Percentiles rank a stretch among this genome's conserved stretches.
Evolutionary conservation across 2,113 vertebrate species (phyloP).

Genomic region (Polypterus senegalus): DNA sequence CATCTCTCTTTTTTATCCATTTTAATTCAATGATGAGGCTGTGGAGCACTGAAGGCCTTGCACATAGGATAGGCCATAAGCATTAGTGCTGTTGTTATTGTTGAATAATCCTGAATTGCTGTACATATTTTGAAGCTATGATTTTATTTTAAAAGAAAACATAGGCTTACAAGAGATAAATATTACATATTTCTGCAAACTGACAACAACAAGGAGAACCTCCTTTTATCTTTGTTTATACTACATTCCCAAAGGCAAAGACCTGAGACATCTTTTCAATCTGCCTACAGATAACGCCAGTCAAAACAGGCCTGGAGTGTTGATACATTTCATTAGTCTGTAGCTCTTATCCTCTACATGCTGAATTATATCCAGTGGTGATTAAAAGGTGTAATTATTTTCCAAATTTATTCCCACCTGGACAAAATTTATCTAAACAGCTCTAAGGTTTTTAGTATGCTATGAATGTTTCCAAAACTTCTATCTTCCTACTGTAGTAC

Average conservation of each 20-base stretch:
- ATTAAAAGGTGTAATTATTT: constrained; percentile 9
- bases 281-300: constrained; percentile 1
- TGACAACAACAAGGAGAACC: constrained; percentile 1
- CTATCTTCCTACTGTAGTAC: no score
- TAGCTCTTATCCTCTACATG: not conserved
- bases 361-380: constrained; percentile 6
- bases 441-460: not conserved
- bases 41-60: no score
- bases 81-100: no score
- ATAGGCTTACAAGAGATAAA: not conserved
- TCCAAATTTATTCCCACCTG: constrained; percentile 1
- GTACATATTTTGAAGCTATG: no score
- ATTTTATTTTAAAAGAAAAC: not conserved
- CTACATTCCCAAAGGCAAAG: constrained; percentile 4
- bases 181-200: not conserved
- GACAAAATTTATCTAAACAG: not conserved
- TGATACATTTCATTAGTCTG: constrained; percentile 3
- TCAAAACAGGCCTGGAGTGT: not conserved
- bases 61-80: no score
- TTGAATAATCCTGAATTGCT: no score
- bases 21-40: no score
- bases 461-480: no score
- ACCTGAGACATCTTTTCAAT: constrained; percentile 9
- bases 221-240: constrained; percentile 8
- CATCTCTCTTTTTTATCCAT: no score